Evolutionary conservation across 2,797 vertebrate genomes (phyloP), one percentile per base, ranked within the genome.

Genomic region (Spondyliosoma cantharus): DNA sequence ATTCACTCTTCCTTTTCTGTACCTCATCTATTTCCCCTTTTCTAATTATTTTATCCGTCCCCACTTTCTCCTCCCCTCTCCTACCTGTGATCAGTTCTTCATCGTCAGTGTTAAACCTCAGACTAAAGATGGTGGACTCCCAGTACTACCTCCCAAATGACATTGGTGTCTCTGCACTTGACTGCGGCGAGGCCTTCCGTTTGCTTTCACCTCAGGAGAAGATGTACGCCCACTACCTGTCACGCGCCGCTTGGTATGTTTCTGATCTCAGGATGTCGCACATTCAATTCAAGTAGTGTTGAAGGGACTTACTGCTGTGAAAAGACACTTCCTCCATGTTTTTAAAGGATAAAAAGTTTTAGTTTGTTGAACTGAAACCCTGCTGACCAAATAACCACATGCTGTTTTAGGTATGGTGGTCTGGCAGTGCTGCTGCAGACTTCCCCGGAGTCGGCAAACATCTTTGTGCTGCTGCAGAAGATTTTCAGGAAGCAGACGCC

Each of bases 101-200:
- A 22, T 80, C 64, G 1, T 67, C 83, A 70, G 73, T 74, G 53
- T 50, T 74, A 22, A 80, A 66, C 19, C 32, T 74, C 52, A 65
- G 57, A 25, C 71, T 78, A 57, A 93, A 88, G 66, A 97, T 97
- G 96, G 96, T 96, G 90, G 96, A 97, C 87, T 96, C 96, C 50
- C 97, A 97, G 94, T 97, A 97, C 84, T 94, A 96, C 92, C 95
- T 98, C 67, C 97, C 97, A 70, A 98, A 97, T 84, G 96, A 97
- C 86, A 94, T 97, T 2, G 96, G 96, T 1, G 88, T 98, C 49
- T 96, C 96, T 6, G 92, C 95, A 15, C 95, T 98, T 59, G 96
- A 98, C 90, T 98, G 97, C 49, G 79, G 84, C 0, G 96, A 97
- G 84, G 96, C 97, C 27, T 98, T 97, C 86, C 93, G 83, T 50